phyloP scores from a whole-genome alignment of 2,888 invertebrate genomes.

The Liodrosophila aerea region DNA sequence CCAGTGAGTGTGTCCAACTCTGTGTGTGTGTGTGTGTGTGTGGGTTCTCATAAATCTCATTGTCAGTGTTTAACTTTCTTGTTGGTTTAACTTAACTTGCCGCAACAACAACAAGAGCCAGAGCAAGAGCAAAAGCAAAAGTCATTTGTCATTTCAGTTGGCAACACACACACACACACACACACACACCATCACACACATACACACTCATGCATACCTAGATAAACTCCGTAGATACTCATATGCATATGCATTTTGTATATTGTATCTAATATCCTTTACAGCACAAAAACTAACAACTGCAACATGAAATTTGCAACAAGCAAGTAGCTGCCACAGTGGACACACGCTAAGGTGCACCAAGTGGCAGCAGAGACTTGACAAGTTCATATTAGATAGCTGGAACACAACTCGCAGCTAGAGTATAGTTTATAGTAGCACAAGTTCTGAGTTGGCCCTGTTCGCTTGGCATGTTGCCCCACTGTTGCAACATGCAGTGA shows the following conservation, averaged over 20 bases:
- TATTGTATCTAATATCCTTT: slow-evolving; percentile 31
- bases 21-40: slow-evolving; percentile 25
- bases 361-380: not conserved
- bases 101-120: slow-evolving; percentile 51
- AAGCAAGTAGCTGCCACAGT: slow-evolving; percentile 8
- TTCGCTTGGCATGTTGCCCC: no score
- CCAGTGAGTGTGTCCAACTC: slow-evolving; percentile 15
- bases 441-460: no score
- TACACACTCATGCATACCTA: slow-evolving; percentile 5
- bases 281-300: slow-evolving; percentile 6
- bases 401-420: no score
- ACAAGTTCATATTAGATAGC: no score
- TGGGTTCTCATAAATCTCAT: slow-evolving; percentile 70
- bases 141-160: slow-evolving; percentile 76
- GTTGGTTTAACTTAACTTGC: slow-evolving; percentile 75
- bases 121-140: slow-evolving; percentile 67
- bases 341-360: not conserved
- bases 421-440: no score
- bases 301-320: slow-evolving; percentile 13
- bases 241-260: slow-evolving; percentile 32
- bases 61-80: slow-evolving; percentile 77
- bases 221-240: slow-evolving; percentile 5
- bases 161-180: slow-evolving; percentile 52
- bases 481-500: slow-evolving; percentile 41
- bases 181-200: slow-evolving; percentile 16